Evolutionary conservation across 2,113 vertebrate species (phyloP).

Genomic region (Lonchura striata): DNA sequence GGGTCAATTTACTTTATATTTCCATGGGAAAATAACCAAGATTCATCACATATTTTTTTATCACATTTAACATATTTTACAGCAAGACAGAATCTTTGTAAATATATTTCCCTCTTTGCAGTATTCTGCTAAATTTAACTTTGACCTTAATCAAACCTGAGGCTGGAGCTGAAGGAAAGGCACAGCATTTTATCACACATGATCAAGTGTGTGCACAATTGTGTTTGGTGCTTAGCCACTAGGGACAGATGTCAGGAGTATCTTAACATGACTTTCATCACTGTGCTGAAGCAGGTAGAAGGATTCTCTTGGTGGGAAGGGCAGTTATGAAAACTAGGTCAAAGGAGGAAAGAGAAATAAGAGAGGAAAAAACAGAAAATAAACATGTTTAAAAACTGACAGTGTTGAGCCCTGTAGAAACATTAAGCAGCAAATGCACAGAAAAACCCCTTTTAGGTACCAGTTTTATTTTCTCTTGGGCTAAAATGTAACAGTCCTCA

Average conservation of each 20-base stretch:
- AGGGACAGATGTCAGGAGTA: neutral
- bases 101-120: neutral
- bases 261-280: neutral
- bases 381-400: neutral
- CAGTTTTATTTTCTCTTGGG: neutral
- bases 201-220: neutral
- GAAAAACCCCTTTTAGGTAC: neutral
- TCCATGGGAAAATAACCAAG: neutral
- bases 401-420: neutral
- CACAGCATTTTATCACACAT: neutral
- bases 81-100: neutral
- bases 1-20: neutral
- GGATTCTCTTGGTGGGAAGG: neutral
- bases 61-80: neutral
- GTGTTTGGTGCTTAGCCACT: neutral
- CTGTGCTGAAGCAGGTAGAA: neutral
- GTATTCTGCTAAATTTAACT: neutral
- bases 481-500: neutral
- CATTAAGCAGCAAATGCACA: neutral
- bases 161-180: neutral
- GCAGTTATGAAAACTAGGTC: neutral
- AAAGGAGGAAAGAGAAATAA: neutral
- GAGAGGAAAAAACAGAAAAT: neutral
- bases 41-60: neutral
- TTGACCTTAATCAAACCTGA: slow-evolving; percentile 11